A percentile compares a stretch with the other conserved stretches of the same genome.
Conservation (phyloP, 2,888 invertebrate genomes). For the Octonoba sinensis region DNA sequence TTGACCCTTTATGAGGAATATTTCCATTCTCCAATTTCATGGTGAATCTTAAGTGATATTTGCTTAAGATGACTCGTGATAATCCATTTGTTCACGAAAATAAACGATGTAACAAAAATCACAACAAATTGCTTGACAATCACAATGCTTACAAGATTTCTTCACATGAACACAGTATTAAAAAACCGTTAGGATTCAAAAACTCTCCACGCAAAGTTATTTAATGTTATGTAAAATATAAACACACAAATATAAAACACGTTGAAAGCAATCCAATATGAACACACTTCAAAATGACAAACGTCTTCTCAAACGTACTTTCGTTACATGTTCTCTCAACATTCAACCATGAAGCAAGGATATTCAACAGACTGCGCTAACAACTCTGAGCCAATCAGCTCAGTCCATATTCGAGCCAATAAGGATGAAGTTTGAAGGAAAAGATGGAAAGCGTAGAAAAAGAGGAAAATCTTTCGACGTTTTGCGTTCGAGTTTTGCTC, state of each 20-base stretch:
- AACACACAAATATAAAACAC: neutral
- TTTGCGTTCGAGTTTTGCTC: too few species aligned
- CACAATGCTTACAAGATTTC: neutral
- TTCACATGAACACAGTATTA: neutral
- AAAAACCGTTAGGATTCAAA: neutral
- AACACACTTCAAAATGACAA: conserved; percentile 1
- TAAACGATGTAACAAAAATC: too few species aligned
- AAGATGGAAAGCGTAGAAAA: too few species aligned
- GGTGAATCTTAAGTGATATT: neutral
- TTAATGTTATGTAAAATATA: neutral
- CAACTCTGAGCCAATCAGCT: conserved; percentile 56
- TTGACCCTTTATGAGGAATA: conserved; percentile 20
- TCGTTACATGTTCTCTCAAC: conserved; percentile 27
- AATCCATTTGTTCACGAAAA: neutral
- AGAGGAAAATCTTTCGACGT: too few species aligned
- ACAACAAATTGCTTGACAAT: too few species aligned
- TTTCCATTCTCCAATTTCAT: conserved; percentile 53
- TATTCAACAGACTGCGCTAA: conserved; percentile 59
- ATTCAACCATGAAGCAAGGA: conserved; percentile 10
- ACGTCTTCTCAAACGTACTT: conserved; percentile 39
- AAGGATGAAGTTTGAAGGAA: neutral
- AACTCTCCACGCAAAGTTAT: neutral
- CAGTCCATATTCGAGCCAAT: conserved; percentile 28
- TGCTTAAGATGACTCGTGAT: neutral
- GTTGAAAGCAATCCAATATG: neutral